Base-by-base conservation (phyloP, 2,888 invertebrate genomes). In the Melinaea menophilus region DNA sequence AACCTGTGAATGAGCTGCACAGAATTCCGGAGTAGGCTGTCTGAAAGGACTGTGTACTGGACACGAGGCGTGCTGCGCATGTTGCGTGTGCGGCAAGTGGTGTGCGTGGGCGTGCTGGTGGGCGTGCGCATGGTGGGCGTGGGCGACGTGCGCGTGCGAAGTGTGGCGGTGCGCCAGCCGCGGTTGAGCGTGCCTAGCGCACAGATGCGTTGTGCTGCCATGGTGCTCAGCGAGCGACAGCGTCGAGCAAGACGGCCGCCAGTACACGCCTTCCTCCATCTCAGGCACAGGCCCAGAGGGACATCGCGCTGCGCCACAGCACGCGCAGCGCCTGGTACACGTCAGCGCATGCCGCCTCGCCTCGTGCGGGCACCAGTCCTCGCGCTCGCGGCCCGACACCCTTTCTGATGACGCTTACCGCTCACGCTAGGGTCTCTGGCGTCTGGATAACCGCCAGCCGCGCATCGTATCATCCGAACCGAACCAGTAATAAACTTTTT, bases 41-140 rank as follows among this genome's bases (percentile, higher is more conserved):
- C 95, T 89, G 82, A 94, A 95, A 35, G 95, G 95, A 77, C 94
- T 95, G 87, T 95, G 95, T 77, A 95, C 94, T 56, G 95, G 95
- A 77, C 95, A 95, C 77, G 93, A 92, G 79, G 81, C 75, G 73
- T 85, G 86, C 68, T 82, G 82, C 76, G 84, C 90, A 73, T 85
- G 86, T 68, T 82, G 82, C 76, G 84, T 89, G 87, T 81, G 86
- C 78, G 77, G 88, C 74, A 80, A 79, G 74, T 84, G 91, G 72
- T 84, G 89, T 74, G 82, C 82, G 75, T 86, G 84, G 84, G 89
- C 92, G 85, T 78, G 92, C 37, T 82, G 74, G 73, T 84, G 87
- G 46, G 84, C 66, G 77, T 76, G 85, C 80, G 70, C 81, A 78
- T 75, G 85, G 74, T 72, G 86, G 64, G 81, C 74, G 80, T 81